Base-by-base conservation (phyloP, 2,113 vertebrate genomes). In the Carassius auratus region DNA sequence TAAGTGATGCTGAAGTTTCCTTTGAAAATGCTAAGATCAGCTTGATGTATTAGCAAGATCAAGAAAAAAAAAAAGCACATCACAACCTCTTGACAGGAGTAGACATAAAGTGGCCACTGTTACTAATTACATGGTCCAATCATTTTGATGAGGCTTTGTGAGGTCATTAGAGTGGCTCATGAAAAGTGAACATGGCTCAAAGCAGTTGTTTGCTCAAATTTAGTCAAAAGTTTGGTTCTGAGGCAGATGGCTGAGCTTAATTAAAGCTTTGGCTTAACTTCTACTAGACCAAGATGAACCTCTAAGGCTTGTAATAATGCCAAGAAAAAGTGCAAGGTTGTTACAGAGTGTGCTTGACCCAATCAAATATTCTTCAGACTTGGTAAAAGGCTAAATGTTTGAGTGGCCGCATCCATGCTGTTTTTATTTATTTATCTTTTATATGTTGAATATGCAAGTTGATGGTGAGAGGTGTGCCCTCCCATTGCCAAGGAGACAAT, bases 221-320 rank as follows among this genome's bases (percentile, higher is more conserved):
- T 7, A 26, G 48, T 30, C 23, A 76, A 30, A 76, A 30, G 23
- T 26, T 48, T 55, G 42, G 42, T 42, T 42, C 42, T 30, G 8
- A 79, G 55, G 78, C 86, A 85, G 83, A 86, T 87, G 83, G 81
- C 79, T 85, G 78, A 69, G 74, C 42, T 30, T 83, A 85, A 85
- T 85, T 87, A 84, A 68, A 82, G 83, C 50, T n/a, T 26, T 85
- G 85, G 76, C 85, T 17, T 42, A 77, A 85, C 42, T 74, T 52
- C 42, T 38, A 71, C 69, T 21, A 81, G 15, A 85, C 26, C 42
- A 69, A 85, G 36, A 73, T 61, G 1, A 79, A 75, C 14, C 76
- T 73, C 84, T 69, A 26, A 55, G 69, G 57, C 50, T 61, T 33
- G 26, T 76, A 13, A 19, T 80, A 8, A 71, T 38, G 75, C 73